Percentiles rank a stretch among this genome's conserved stretches.
Conservation (phyloP, 30 jellyfish, hydroid and myxozoan genomes). For the Hydra vulgaris region DNA sequence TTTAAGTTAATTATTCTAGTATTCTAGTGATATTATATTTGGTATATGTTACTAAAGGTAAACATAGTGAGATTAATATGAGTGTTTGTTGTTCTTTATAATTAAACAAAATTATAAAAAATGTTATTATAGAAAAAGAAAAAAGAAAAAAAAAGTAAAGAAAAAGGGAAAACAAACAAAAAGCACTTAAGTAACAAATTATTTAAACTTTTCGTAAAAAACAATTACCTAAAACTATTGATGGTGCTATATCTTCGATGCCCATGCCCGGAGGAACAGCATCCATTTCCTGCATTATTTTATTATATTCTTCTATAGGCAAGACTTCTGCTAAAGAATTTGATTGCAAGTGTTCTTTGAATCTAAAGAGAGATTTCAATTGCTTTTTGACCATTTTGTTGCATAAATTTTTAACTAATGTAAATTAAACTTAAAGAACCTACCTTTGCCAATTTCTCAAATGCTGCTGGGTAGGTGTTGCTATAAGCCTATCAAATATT, state of each 20-base stretch:
- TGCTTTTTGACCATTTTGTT: neutral
- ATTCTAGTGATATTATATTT: too few relatives aligned
- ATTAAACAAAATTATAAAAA: too few relatives aligned
- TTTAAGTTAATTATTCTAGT: too few relatives aligned
- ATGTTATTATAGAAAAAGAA: too few relatives aligned
- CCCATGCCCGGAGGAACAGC: conserved; percentile 82
- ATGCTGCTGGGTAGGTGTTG: conserved; percentile 84
- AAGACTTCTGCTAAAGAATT: conserved; percentile 41
- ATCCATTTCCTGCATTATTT: conserved; percentile 53
- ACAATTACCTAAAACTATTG: neutral
- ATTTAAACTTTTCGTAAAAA: too few relatives aligned
- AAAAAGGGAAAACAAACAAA: too few relatives aligned
- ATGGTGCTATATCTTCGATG: conserved; percentile 15
- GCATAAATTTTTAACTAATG: neutral
- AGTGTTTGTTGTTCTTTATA: too few relatives aligned
- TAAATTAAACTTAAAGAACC: too few relatives aligned
- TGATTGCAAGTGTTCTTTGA: conserved; percentile 44
- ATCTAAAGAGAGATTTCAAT: conserved; percentile 29
- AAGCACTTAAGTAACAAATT: too few relatives aligned
- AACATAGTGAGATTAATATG: too few relatives aligned
- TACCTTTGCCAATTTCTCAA: conserved; percentile 56
- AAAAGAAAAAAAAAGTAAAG: too few relatives aligned
- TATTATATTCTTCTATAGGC: conserved; percentile 59
- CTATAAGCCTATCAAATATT: conserved; percentile 48
- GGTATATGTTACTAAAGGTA: too few relatives aligned